These are phyloP conservation scores for Halcyon smyrnensis DNA, from an alignment of 2,797 vertebrate genomes.

Conservation along the genomic window DNA sequence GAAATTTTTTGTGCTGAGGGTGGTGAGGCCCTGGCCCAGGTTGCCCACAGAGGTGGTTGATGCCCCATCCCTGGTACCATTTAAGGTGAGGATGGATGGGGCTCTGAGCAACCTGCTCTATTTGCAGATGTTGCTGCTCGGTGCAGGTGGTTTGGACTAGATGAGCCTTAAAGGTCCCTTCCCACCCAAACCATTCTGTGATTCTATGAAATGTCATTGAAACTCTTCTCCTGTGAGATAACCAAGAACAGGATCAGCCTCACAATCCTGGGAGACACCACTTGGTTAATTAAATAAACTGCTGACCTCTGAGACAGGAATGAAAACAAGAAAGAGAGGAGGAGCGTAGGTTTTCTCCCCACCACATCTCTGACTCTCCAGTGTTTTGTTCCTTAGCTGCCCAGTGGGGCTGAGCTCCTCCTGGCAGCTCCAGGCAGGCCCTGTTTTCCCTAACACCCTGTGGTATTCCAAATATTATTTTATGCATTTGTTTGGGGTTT, in stretches of 20 bases:
- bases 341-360: background rate
- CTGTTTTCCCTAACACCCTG: constrained; percentile 1
- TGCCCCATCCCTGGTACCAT: background rate
- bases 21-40: background rate
- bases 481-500: background rate
- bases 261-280: background rate
- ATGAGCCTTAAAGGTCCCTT: background rate
- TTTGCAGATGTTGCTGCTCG: background rate
- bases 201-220: background rate
- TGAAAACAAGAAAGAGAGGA: background rate
- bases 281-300: constrained; percentile 5
- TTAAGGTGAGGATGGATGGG: background rate
- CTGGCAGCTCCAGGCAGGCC: background rate
- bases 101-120: background rate
- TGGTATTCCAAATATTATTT: constrained; percentile 70
- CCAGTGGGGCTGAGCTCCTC: background rate
- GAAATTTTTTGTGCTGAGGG: background rate
- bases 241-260: fast-evolving
- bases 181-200: background rate
- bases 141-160: background rate
- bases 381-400: background rate
- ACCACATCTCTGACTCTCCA: background rate
- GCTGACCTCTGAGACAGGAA: background rate
- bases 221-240: background rate
- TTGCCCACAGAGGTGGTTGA: background rate